Conservation (phyloP, 2,113 vertebrate genomes). For the Arothron firmamentum region DNA sequence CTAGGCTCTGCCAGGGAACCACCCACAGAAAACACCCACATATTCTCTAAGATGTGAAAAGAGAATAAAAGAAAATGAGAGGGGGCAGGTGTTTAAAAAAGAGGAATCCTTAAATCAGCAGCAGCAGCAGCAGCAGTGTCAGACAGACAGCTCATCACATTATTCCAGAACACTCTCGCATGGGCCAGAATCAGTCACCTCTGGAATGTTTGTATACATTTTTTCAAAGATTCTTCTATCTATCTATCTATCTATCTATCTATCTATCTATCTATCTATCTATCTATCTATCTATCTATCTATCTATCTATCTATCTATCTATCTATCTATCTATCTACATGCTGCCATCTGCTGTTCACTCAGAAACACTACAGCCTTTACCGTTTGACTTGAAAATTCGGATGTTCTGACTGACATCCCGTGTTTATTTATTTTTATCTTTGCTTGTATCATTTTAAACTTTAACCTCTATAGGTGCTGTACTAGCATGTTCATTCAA, state of each 20-base stretch:
- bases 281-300: constrained; percentile 1
- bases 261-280: constrained; percentile 2
- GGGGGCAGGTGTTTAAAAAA: background rate
- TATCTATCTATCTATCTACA: constrained; percentile 13
- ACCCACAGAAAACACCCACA: constrained; percentile 52
- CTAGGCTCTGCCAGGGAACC: constrained; percentile 50
- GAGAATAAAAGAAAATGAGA: constrained; percentile 6
- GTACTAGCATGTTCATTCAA: too few species aligned
- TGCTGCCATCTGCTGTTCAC: constrained; percentile 46
- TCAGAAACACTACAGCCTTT: constrained; percentile 21
- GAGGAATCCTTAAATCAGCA: constrained; percentile 5
- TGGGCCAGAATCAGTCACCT: background rate
- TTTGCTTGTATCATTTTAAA: background rate
- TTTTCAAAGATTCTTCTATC: background rate
- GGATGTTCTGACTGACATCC: background rate
- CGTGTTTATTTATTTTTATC: background rate
- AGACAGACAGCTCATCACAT: background rate
- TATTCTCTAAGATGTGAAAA: constrained; percentile 11
- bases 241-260: constrained; percentile 2
- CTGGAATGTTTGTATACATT: too few species aligned
- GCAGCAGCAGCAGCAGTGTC: constrained; percentile 6
- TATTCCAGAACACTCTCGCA: background rate
- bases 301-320: too few species aligned
- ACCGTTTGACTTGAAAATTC: background rate
- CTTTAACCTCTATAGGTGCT: too few species aligned